Evolutionary conservation across 2,797 vertebrate species (phyloP).

Genomic region (Gymnopithys bicolor): DNA sequence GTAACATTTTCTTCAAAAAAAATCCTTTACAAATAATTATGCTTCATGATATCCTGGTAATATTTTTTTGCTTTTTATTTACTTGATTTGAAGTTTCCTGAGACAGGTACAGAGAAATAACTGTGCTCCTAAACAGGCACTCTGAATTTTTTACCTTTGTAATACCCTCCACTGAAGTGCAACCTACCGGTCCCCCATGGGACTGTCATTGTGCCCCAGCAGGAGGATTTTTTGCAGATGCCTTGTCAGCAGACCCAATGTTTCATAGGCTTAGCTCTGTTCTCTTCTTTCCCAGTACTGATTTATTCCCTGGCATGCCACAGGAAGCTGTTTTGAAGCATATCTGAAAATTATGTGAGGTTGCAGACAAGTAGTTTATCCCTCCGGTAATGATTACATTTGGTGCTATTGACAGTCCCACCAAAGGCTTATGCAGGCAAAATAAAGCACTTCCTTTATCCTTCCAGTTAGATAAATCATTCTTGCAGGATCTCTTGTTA

Average conservation of each 20-base stretch:
- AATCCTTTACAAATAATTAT: not conserved
- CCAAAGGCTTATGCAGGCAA: not conserved
- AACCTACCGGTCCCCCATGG: not conserved
- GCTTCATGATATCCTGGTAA: not conserved
- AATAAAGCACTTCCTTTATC: not conserved
- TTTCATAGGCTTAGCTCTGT: not conserved
- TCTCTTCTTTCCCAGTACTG: not conserved
- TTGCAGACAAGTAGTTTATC: conserved; percentile 11
- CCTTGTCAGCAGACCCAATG: not conserved
- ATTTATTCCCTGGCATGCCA: not conserved
- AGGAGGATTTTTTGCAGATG: not conserved
- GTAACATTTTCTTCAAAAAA: not conserved
- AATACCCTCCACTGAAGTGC: not conserved
- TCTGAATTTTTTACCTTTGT: not conserved
- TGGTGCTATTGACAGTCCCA: not conserved
- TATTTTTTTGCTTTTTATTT: not conserved
- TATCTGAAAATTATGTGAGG: conserved; percentile 23
- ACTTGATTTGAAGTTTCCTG: not conserved
- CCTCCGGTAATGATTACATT: not conserved
- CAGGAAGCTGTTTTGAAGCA: not conserved
- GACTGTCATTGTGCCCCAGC: fast-evolving
- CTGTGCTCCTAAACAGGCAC: not conserved
- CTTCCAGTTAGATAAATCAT: not conserved
- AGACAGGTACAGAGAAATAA: not conserved
- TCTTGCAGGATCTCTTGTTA: conserved; percentile 7